Base-by-base conservation (phyloP, 2,113 vertebrate genomes). In the Oenanthe melanoleuca region DNA sequence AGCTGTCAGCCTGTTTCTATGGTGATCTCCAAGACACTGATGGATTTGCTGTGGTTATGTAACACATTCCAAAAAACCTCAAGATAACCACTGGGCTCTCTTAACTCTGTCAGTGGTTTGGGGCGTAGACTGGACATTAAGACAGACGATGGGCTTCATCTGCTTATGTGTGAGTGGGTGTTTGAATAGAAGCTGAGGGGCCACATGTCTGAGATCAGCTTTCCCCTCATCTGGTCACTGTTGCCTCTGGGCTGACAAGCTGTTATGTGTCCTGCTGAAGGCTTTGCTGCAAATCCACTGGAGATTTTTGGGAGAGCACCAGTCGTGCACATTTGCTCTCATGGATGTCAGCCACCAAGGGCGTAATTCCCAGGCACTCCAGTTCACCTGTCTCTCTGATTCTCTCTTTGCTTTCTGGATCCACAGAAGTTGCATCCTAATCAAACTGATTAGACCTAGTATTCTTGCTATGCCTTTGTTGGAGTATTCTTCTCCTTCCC, bases 1-100 rank as follows among this genome's bases (percentile, higher is more conserved):
- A 55, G 55, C 33, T 74, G 47, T 63, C 90, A 95, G 75, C 80
- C 59, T 52, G 95, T 97, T 97, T 93, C 96, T 88, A 97, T 92
- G 92, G 96, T 70, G 92, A 96, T 96, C 82, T 80, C 67, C 50
- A 33, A 88, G 81, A 22, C 37, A 65, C 74, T 73, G 90, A 88
- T 80, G 63, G 79, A 80, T 93, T 75, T 69, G 23, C 74, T 72
- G 49, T 53, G 44, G 20, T 95, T 96, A 37, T 40, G 29, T 42
- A 95, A 94, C 44, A 25, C 4, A 8, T 71, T 71, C 60, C 13
- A 22, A 29, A 65, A 63, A 47, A 22, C 33, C 31, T 33, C 56
- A 20, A 0, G 11, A 8, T 8, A 26, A 29, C 63, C 65, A 15
- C 50, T 37, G 57, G 71, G 59, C 24, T 40, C 67, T 70, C 23